These are phyloP conservation scores for Actinemys pallida DNA, from an alignment of 2,113 vertebrate species.

Conservation along the genomic window DNA sequence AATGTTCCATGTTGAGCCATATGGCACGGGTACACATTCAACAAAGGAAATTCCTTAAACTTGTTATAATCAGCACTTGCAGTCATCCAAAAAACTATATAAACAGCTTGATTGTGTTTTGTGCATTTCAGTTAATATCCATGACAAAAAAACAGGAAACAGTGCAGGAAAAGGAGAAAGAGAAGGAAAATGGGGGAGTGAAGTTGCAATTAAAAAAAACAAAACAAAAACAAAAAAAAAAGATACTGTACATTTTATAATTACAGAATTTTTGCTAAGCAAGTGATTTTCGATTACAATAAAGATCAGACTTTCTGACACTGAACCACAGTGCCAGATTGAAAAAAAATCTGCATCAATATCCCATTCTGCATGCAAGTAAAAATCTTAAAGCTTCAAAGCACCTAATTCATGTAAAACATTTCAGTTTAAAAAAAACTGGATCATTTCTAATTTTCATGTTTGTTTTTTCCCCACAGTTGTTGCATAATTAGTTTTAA, in stretches of 20 bases:
- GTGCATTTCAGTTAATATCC: constrained; percentile 86
- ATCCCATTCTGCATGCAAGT: constrained; percentile 48
- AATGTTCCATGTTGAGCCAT: constrained; percentile 94
- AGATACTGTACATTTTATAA: constrained; percentile 73
- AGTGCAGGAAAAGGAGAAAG: constrained; percentile 74
- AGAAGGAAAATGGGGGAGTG: constrained; percentile 49
- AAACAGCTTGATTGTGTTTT: constrained; percentile 91
- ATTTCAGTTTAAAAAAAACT: constrained; percentile 18
- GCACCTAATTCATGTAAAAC: constrained; percentile 44
- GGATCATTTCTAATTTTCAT: constrained; percentile 61
- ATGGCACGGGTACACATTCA: constrained; percentile 88
- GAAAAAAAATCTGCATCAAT: constrained; percentile 26
- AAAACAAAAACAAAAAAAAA: background rate
- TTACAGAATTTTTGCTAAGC: constrained; percentile 74
- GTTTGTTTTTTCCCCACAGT: constrained; percentile 68
- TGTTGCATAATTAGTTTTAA: constrained; percentile 57
- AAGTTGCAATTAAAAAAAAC: constrained; percentile 38
- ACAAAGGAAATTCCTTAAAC: constrained; percentile 92
- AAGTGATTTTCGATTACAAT: constrained; percentile 81
- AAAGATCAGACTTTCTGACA: constrained; percentile 69
- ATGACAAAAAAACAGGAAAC: constrained; percentile 89
- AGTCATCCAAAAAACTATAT: constrained; percentile 88
- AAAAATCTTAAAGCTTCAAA: constrained; percentile 55
- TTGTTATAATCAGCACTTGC: constrained; percentile 92
- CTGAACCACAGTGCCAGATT: constrained; percentile 46